A percentile compares a stretch with the other conserved stretches of the same genome.
These are phyloP conservation scores for Cydia strobilella DNA, from an alignment of 1,140 invertebrate species.

Conservation along the genomic window DNA sequence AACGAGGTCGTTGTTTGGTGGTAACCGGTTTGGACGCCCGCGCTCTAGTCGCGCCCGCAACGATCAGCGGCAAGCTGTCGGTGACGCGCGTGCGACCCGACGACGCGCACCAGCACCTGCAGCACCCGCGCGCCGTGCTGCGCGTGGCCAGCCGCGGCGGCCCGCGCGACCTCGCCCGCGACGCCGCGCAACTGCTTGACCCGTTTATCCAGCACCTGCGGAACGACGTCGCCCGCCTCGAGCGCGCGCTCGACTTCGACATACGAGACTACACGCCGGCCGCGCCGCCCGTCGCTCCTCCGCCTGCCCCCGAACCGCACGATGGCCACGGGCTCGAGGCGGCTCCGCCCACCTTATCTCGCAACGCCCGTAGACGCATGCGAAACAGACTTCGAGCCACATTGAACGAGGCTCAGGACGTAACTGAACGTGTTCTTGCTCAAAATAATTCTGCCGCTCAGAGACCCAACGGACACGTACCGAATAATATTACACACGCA, in stretches of 20 bases:
- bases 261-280: slow-evolving; percentile 25
- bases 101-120: slow-evolving; percentile 47
- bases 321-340: not conserved
- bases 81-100: slow-evolving; percentile 59
- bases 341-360: slow-evolving; percentile 42
- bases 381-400: slow-evolving; percentile 56
- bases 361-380: slow-evolving; percentile 63
- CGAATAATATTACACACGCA: slow-evolving; percentile 29
- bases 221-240: slow-evolving; percentile 56
- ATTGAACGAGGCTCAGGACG: slow-evolving; percentile 43
- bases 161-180: slow-evolving; percentile 38
- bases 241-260: slow-evolving; percentile 56
- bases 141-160: slow-evolving; percentile 64
- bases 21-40: slow-evolving; percentile 55
- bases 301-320: not conserved
- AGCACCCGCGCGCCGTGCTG: slow-evolving; percentile 63
- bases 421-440: slow-evolving; percentile 8
- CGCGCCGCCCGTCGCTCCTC: slow-evolving; percentile 36
- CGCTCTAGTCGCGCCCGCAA: slow-evolving; percentile 50
- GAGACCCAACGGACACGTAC: slow-evolving; percentile 34
- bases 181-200: slow-evolving; percentile 36
- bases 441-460: slow-evolving; percentile 22
- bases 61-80: slow-evolving; percentile 57
- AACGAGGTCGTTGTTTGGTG: slow-evolving; percentile 61
- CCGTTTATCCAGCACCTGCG: slow-evolving; percentile 58